Evolutionary conservation across 1,140 invertebrate species (phyloP), one percentile per base, ranked within the genome.

Genomic region (Aphidius gifuensis): DNA sequence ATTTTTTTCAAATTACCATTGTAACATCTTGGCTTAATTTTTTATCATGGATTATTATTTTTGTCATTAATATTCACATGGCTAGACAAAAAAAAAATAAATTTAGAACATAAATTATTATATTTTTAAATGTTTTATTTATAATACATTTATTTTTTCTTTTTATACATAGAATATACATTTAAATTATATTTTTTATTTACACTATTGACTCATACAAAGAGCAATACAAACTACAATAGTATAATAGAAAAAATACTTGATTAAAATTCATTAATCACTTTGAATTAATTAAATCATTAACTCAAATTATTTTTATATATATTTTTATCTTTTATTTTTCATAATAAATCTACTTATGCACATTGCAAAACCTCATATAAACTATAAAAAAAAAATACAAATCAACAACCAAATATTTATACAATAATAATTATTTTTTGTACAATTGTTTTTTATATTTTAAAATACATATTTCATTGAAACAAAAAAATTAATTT

Each of bases 1-100:
- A 85, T 2, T 80, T 85, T 8, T 73, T 89, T 38, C 85, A 86
- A 64, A 63, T 89, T 43, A 82, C 85, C 0, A 71, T 90, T 3
- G 68, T 83, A 9, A 73, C 83, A 0, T 75, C 84, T 43, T 89
- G 88, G 87, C 65, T 86, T 2, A 82, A 84, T 47, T 80, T 87
- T 3, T 72, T 81, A 6, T 55, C 79, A 11, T 88, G 86, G 86
- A 66, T 84, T 43, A 23, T 64, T 3, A 79, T 85, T 21, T 69
- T 80, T 5, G 66, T 82, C 1, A 72, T 85, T 5, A 86, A 86
- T 61, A 74, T 84, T 9, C 61, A 82, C 8, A 81, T 87, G 68
- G 81, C 84, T n/a, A 76, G 77, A 44, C 72, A 74, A 16, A 72
- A 61, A 48, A 16, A 16, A 9, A 70, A 2, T 64, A 4, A 68